phyloP scores from a whole-genome alignment of 2,797 vertebrate species.

The Passerculus sandwichensis region DNA sequence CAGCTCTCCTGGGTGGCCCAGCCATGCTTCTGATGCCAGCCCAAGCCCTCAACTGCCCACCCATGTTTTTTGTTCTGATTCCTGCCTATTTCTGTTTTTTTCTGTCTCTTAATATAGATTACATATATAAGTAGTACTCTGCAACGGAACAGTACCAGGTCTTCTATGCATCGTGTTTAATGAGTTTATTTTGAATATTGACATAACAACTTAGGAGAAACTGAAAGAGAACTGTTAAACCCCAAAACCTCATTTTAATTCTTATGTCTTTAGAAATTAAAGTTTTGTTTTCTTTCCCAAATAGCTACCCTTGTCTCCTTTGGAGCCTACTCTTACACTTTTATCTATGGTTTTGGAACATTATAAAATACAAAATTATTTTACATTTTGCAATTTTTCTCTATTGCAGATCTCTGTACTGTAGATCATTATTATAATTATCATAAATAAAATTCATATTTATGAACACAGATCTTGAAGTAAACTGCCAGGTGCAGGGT shows the following conservation, averaged over 20 bases:
- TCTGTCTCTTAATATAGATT: background rate
- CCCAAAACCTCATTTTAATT: background rate
- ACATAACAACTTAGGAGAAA: background rate
- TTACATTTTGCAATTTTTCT: conserved; percentile 63
- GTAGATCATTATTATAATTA: conserved; percentile 70
- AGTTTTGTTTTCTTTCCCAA: conserved; percentile 34
- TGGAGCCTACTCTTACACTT: conserved; percentile 40
- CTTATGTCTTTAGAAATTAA: background rate
- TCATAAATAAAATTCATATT: conserved; percentile 76
- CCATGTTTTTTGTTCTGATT: background rate
- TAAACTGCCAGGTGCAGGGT: conserved; percentile 72
- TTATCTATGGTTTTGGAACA: conserved; percentile 42
- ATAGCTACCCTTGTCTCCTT: conserved; percentile 35
- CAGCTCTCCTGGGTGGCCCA: background rate
- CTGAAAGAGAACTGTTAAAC: fast-evolving
- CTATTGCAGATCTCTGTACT: conserved; percentile 60
- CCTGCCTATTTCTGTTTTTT: background rate
- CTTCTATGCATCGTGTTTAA: background rate
- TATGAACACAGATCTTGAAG: conserved; percentile 72
- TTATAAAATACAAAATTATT: conserved; percentile 69
- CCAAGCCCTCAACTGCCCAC: background rate
- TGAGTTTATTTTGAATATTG: conserved; percentile 16
- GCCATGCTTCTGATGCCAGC: background rate
- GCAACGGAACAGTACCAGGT: background rate
- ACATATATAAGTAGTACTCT: background rate